Base-by-base conservation (phyloP, 2,888 invertebrate species). In the Caenorhabditis panamensis region DNA sequence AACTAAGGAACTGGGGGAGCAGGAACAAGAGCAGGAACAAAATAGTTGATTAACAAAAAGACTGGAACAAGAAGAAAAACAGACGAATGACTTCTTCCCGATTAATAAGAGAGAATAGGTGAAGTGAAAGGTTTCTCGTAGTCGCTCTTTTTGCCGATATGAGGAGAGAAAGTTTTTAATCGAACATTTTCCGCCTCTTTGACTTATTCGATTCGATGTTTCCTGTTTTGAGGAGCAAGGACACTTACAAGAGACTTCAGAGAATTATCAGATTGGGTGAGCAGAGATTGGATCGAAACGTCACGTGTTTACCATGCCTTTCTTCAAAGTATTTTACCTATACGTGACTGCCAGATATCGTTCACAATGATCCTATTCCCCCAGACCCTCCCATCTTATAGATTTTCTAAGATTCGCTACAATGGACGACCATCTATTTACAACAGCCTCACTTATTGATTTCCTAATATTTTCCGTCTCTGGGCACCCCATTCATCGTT, bases 151-250 rank as follows among this genome's bases (percentile, higher is more conserved):
- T 28, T 47, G 20, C 18, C 18, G 44, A 44, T 71, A 62, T 62
- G 54, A 63, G 53, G 51, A 47, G 28, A 62, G 54, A 44, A 58
- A 73, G 72, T 64, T 4, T 31, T 31, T 31, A 49, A 63, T 58
- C 28, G 64, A 63, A 73, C 63, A 64, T 73, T 64, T 73, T 64
- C 63, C 62, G 71, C 71, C 47, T 62, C 54, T 62, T 61, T 62
- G 49, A 59, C 49, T 49, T 61, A 53, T 28, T 37, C 51, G 31
- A 71, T 56, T 47, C 26, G 47, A 68, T 61, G 53, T 69, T 36
- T 71, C 51, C 41, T 54, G 62, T 54, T 44, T 54, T 62, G 41
- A 41, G 3, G 41, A 41, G 47, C 18, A 22, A 11, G 28, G 53
- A 37, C 69, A 47, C n/a, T n/a, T n/a, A n/a, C n/a, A n/a, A n/a